Base-by-base conservation (phyloP, 2,888 invertebrate species). In the Drosophila yooni region DNA sequence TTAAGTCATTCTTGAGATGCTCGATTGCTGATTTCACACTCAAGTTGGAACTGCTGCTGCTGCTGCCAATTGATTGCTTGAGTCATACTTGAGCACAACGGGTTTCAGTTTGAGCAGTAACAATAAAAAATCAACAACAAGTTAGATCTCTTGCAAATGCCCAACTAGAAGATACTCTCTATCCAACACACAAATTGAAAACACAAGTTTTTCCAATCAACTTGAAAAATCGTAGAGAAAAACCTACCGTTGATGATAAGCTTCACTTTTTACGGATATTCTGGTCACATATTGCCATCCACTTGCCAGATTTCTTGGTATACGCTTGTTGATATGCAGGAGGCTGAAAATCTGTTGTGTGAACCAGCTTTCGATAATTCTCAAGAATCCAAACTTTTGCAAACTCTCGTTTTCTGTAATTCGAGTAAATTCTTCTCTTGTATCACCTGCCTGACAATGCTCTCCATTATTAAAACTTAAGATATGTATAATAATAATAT, bases 1-100 rank as follows among this genome's bases (percentile, higher is more conserved):
- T 78, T 89, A 89, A 89, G 85, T 89, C 83, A 88, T 88, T 88
- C 88, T 88, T 74, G 60, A 88, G 83, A 89, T 88, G 83, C 75
- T 89, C 86, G 71, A 85, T 83, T 74, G 75, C 78, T 76, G 87
- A 87, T 89, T 89, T 79, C 77, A 75, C 73, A 78, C 74, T 78
- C 72, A 71, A 84, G 88, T 72, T 74, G 82, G 53, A 72, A 70
- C 62, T 51, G 74, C 68, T 75, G 65, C 72, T 67, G 67, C 65
- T 68, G 82, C 70, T 66, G 85, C 71, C 87, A 88, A 89, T 89
- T 83, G 89, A 88, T 89, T 83, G 88, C 83, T 85, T 83, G 89
- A 88, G 85, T 88, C 87, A 88, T 82, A 88, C 76, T 79, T 62
- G 75, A 74, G 71, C 83, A 70, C 89, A 89, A 83, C 88, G 83